Base-by-base conservation (phyloP, 2,797 vertebrate species). In the Gallinago nigripennis region DNA sequence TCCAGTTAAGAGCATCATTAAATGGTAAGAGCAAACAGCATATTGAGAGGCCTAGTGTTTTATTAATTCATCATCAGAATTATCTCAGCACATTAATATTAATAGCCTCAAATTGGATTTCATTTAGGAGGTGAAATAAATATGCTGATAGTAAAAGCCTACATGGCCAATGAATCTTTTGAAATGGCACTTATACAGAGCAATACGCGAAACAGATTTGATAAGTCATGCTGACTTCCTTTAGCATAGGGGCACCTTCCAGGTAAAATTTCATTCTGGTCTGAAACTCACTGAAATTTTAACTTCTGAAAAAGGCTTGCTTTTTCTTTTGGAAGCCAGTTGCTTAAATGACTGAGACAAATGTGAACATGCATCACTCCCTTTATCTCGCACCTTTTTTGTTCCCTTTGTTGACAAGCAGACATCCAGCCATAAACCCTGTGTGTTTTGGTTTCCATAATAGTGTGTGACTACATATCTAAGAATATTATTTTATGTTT, bases 31-130 rank as follows among this genome's bases (percentile, higher is more conserved):
- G 98, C 98, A 98, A 98, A 98, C 97, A 98, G 97, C 98, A 98
- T 98, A 98, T 96, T 94, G 98, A 97, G 97, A 98, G 98, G 96
- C 98, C 97, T 97, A 98, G 98, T 97, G 98, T 98, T 98, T 99
- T 98, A 99, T 98, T 99, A 98, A 99, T 99, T 99, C 98, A 98
- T 98, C 98, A 98, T 98, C 98, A 98, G 98, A 98, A 98, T 98
- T 97, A 98, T 99, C 98, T 98, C 97, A 97, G 96, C 90, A 97
- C 98, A 98, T 98, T 98, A 98, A 98, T 98, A 98, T 98, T 98
- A 98, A 98, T 98, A 97, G 97, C 97, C 88, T 98, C 98, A 98
- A 98, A 98, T 98, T 98, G 98, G 98, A 98, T 98, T 98, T 98
- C 97, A 98, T 98, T 98, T 98, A 98, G 96, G 97, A 98, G 97